Evolutionary conservation across 2,797 vertebrate species (phyloP).

Genomic region (Tympanoctomys barrerae): DNA sequence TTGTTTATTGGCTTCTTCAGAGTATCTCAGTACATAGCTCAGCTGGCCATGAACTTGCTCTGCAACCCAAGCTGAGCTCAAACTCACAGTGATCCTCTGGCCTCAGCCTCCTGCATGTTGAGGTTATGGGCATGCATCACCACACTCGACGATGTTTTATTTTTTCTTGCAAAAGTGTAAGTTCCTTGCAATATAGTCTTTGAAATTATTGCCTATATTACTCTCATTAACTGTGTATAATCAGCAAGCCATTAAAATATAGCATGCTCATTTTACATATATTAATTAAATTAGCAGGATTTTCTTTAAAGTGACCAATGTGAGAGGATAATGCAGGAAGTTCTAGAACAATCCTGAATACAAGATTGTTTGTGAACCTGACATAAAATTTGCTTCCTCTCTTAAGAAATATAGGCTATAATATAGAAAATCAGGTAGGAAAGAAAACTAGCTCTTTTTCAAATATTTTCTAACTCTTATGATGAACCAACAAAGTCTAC

Average conservation of each 20-base stretch:
- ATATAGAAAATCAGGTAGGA: background rate
- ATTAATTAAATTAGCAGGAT: background rate
- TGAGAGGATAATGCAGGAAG: background rate
- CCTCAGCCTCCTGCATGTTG: background rate
- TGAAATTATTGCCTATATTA: background rate
- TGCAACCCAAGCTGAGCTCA: background rate
- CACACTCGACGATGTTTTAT: background rate
- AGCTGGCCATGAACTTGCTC: background rate
- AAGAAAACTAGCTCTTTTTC: background rate
- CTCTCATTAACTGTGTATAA: background rate
- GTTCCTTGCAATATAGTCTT: background rate
- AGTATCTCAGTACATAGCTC: background rate
- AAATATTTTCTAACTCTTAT: conserved; percentile 38
- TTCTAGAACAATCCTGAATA: background rate
- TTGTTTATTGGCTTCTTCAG: background rate
- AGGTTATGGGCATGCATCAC: background rate
- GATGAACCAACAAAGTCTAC: background rate
- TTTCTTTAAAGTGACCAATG: background rate
- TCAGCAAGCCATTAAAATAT: background rate
- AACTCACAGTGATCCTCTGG: background rate
- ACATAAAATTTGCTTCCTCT: background rate
- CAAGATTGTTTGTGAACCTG: background rate
- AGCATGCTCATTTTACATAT: conserved; percentile 3
- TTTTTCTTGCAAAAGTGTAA: background rate
- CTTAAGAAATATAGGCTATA: background rate